Evolutionary conservation across 2,797 vertebrate genomes (phyloP), one percentile per base, ranked within the genome.

Genomic region (Sparus aurata): DNA sequence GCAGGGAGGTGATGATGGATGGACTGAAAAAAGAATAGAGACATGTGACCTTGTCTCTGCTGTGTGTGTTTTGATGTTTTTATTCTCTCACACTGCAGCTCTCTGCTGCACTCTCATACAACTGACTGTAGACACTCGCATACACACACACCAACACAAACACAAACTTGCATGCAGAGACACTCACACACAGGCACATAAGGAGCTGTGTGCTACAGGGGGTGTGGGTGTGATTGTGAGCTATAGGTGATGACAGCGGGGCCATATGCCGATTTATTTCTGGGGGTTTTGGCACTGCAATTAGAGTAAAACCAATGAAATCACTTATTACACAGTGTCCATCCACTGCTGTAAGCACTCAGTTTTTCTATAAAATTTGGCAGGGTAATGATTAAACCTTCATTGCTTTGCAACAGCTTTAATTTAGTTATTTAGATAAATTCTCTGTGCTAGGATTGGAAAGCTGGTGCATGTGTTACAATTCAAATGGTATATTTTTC

Each of bases 211-310:
- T 77, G 82, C 74, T 80, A 27, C 80, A 82, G 59, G 53, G 81
- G 73, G 81, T 18, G 84, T 89, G 88, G 90, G 88, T 93, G 91
- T 93, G 89, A 85, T 86, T 87, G 76, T 78, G 85, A 87, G 75
- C 92, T 93, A 92, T 93, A 93, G 92, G 92, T 90, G 92, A 86
- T 85, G 82, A 89, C 90, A 88, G 91, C 85, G 80, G 64, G 73
- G 74, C 93, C 94, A 95, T 95, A 95, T 95, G 94, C 63, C 86
- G 80, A 85, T 86, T 59, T 85, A 82, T 90, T 91, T 87, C 49
- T 65, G 55, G 4, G 23, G 0, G 25, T 60, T 71, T 57, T 67
- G 46, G 61, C 66, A 22, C 59, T 80, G 59, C 62, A 73, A 74
- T 80, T 68, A 79, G 52, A 83, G 45, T 17, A 46, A 50, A 80